Conservation (phyloP, 2,113 vertebrate genomes). For the Tringa solitaria region DNA sequence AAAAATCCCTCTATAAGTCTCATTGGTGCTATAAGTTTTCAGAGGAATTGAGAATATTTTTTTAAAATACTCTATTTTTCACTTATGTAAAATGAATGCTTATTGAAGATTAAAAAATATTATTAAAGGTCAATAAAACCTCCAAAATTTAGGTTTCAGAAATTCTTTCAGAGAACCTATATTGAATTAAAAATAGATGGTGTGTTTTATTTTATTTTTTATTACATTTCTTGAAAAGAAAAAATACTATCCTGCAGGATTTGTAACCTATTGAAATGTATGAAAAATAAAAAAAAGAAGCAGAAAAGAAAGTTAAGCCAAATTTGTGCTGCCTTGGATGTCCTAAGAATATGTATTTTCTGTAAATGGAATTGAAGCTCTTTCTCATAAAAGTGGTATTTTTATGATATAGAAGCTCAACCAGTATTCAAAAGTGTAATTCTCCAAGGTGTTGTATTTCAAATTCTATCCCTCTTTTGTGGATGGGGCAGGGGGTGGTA, state of each 20-base stretch:
- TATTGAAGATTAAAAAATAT: background rate
- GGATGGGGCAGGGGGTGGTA: fast-evolving
- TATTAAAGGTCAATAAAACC: background rate
- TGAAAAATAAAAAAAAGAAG: background rate
- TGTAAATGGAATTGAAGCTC: background rate
- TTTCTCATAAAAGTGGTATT: background rate
- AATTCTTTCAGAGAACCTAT: background rate
- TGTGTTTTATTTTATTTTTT: background rate
- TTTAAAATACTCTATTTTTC: background rate
- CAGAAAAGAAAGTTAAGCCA: background rate
- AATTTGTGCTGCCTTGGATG: background rate
- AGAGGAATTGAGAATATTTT: background rate
- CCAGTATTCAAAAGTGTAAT: background rate
- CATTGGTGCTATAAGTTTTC: background rate
- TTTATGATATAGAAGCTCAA: background rate
- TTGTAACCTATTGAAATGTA: background rate
- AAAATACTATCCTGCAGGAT: background rate
- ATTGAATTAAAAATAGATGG: background rate
- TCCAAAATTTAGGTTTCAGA: background rate
- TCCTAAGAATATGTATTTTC: background rate
- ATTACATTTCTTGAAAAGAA: background rate
- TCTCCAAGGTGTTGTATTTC: background rate
- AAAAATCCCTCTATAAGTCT: background rate
- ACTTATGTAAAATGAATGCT: background rate
- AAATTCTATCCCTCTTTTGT: background rate